Percentiles rank a stretch among this genome's conserved stretches.
Conservation (phyloP, 2,888 invertebrate genomes). For the Eupithecia subfuscata region DNA sequence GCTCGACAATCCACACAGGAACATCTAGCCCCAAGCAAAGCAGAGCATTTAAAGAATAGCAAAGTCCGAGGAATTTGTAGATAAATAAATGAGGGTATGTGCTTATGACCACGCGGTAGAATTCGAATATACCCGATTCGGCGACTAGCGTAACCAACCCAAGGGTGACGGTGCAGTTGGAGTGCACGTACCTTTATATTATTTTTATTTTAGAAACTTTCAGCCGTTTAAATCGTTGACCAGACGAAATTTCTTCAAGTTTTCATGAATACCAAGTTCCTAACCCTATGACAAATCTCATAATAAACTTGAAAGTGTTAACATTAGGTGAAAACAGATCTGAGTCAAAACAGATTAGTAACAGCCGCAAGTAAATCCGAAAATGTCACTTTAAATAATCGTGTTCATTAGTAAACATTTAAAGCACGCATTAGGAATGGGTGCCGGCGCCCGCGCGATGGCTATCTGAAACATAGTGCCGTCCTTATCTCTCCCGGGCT, state of each 20-base stretch:
- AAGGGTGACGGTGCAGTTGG: not conserved
- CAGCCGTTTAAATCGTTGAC: not conserved
- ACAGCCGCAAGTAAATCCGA: slow-evolving; percentile 70
- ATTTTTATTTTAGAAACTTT: not conserved
- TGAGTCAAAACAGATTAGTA: slow-evolving; percentile 48
- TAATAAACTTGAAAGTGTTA: not conserved
- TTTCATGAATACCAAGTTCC: not conserved
- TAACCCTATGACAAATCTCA: not conserved
- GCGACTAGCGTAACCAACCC: not conserved
- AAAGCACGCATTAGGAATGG: slow-evolving; percentile 80
- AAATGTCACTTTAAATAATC: slow-evolving; percentile 83
- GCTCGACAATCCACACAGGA: no score
- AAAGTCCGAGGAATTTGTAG: no score
- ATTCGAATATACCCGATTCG: not conserved
- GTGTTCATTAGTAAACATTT: slow-evolving; percentile 83
- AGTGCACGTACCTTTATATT: not conserved
- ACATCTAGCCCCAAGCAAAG: no score
- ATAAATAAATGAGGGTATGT: no score
- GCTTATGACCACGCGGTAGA: not conserved
- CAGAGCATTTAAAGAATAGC: no score
- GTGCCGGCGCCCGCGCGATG: slow-evolving; percentile 78
- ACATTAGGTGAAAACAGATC: not conserved
- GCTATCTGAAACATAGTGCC: slow-evolving; percentile 65
- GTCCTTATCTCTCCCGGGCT: slow-evolving; percentile 54
- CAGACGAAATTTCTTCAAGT: not conserved